phyloP scores from a whole-genome alignment of 2,888 invertebrate genomes.

The Danaus chrysippus region DNA sequence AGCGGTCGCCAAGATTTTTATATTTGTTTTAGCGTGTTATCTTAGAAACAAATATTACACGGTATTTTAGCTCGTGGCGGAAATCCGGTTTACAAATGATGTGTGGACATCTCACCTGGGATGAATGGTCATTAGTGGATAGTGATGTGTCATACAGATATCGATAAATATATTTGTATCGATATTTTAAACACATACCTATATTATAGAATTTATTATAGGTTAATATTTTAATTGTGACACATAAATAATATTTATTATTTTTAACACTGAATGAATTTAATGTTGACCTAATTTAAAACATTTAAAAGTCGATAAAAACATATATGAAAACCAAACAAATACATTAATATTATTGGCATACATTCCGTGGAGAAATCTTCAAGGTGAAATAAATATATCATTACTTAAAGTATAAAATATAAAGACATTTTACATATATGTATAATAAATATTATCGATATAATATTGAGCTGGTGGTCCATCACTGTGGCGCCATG shows the following conservation, averaged over 20 bases:
- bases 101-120: slow-evolving; percentile 73
- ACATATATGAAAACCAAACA: too few relatives aligned
- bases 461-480: slow-evolving; percentile 11
- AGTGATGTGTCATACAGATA: slow-evolving; percentile 34
- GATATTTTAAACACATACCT: too few relatives aligned
- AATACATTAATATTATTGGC: too few relatives aligned
- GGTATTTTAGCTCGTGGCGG: slow-evolving; percentile 61
- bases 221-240: too few relatives aligned
- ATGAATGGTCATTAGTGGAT: slow-evolving; percentile 54
- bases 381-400: too few relatives aligned
- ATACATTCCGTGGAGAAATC: too few relatives aligned
- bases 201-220: too few relatives aligned
- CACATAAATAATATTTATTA: slow-evolving; percentile 10
- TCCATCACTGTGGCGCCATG: slow-evolving; percentile 52
- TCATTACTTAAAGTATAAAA: too few relatives aligned
- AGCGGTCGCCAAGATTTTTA: slow-evolving; percentile 8
- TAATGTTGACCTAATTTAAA: background rate
- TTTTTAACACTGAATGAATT: background rate
- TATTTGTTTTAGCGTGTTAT: slow-evolving; percentile 31
- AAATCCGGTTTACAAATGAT: slow-evolving; percentile 70
- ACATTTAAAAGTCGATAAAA: background rate
- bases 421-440: background rate
- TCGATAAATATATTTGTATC: slow-evolving; percentile 26
- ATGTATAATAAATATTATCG: slow-evolving; percentile 8
- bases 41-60: slow-evolving; percentile 53